phyloP scores from a whole-genome alignment of 2,797 vertebrate species.

The Odontamblyopus lacepedii region DNA sequence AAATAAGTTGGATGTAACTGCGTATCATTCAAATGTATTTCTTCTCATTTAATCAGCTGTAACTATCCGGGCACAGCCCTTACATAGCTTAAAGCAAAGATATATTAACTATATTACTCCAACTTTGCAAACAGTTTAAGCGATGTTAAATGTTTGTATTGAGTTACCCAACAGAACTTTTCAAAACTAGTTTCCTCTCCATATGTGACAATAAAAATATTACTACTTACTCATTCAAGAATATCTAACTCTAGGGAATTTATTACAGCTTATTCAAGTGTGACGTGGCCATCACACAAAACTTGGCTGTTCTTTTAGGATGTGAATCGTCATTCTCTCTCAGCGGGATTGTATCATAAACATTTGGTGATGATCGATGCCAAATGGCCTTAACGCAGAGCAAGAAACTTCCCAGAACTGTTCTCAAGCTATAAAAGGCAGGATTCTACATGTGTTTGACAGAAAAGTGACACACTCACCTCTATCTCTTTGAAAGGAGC shows the following conservation, averaged over 20 bases:
- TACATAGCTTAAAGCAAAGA: no score
- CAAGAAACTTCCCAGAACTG: slow-evolving; percentile 20
- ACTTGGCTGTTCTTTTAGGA: slow-evolving; percentile 18
- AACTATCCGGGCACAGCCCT: no score
- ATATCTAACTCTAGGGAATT: not conserved
- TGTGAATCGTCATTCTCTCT: slow-evolving; percentile 22
- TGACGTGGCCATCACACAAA: slow-evolving; percentile 6
- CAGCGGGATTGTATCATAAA: slow-evolving; percentile 24
- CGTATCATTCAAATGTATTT: no score
- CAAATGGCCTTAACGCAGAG: slow-evolving; percentile 32
- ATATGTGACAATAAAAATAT: not conserved
- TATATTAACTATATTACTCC: no score
- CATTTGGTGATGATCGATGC: slow-evolving; percentile 39
- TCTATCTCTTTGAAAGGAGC: slow-evolving; percentile 74
- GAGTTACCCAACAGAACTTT: not conserved
- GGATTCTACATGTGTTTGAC: not conserved
- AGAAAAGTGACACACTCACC: slow-evolving; percentile 66
- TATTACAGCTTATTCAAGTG: not conserved
- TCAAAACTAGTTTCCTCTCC: not conserved
- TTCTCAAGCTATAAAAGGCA: not conserved
- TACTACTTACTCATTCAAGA: not conserved
- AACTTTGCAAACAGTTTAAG: no score
- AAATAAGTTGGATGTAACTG: no score
- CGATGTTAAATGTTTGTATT: no score
- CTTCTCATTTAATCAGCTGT: no score